A percentile compares a stretch with the other conserved stretches of the same genome.
phyloP scores from a whole-genome alignment of 2,888 invertebrate species.

The Drosophila mimetica region DNA sequence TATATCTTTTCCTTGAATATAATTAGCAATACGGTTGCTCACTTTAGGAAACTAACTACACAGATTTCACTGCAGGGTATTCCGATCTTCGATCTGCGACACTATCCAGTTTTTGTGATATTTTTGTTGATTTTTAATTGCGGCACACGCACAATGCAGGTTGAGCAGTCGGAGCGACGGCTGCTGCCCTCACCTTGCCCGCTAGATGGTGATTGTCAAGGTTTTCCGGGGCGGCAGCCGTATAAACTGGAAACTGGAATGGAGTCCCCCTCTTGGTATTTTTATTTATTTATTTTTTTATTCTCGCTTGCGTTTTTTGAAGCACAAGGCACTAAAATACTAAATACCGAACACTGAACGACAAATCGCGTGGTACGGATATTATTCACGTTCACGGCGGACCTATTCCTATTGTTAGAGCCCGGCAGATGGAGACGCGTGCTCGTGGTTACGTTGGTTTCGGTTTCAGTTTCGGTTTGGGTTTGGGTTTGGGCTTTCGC shows the following conservation, averaged over 20 bases:
- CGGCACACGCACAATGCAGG: conserved; percentile 40
- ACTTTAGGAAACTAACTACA: neutral
- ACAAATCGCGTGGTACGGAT: conserved; percentile 46
- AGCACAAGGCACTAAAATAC: conserved; percentile 11
- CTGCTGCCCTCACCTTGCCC: conserved; percentile 41
- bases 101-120: conserved; percentile 9
- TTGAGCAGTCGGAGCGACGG: conserved; percentile 13
- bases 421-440: conserved; percentile 42
- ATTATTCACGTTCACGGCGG: conserved; percentile 33
- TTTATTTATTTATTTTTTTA: neutral
- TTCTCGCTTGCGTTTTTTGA: conserved; percentile 19
- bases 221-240: conserved; percentile 33
- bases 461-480: conserved; percentile 9
- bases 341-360: conserved; percentile 21
- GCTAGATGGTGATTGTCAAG: conserved; percentile 46
- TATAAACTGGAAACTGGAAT: conserved; percentile 14
- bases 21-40: neutral
- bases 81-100: neutral
- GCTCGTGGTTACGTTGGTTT: conserved; percentile 37
- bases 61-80: neutral
- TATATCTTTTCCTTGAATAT: no score
- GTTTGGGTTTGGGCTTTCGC: conserved; percentile 8
- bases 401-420: conserved; percentile 37
- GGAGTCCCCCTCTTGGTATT: neutral
- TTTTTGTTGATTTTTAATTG: conserved; percentile 33